Evolutionary conservation across 2,888 invertebrate species (phyloP), one percentile per base, ranked within the genome.

Genomic region (Beris morrisii): DNA sequence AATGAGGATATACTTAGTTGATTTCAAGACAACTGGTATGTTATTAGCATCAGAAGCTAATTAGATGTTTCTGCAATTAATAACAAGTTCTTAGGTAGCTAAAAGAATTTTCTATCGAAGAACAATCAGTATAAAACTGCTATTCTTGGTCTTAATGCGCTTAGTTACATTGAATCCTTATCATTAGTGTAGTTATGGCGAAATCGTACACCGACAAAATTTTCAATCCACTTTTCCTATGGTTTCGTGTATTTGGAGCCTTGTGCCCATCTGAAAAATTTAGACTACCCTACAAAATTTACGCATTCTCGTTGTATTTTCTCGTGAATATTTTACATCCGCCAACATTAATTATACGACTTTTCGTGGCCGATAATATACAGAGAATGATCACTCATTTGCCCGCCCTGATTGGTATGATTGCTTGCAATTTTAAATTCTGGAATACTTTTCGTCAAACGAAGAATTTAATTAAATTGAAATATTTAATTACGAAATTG

Each of bases 271-370:
- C n/a, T 1, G 30, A 28, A n/a, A 28, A 48, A 30, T 45, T 22
- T 46, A 48, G 48, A 6, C n/a, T 30, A 9, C 4, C n/a, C 11
- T 59, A 59, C 30, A 46, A 31, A 12, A 46, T 46, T 2, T 45
- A 22, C 48, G 31, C 58, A 3, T 48, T 48, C 22, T 4, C 43
- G 5, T 31, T 43, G 4, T 59, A 59, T 28, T 48, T 59, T 48
- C 46, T 59, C 48, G 48, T 59, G 2, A 59, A 59, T 31, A 4
- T 59, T 11, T 4, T 59, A 4, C 46, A 59, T 45, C 58, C 58
- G n/a, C 13, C 48, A 6, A 59, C 58, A 6, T n/a, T 59, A 11
- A 30, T 48, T n/a, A 46, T 59, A 31, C n/a, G 48, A 4, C 9
- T 48, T 15, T 59, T 13, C 9, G 6, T 13, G 3, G 28, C 13